phyloP scores from a whole-genome alignment of 2,113 vertebrate genomes.

The Megatriorchis doriae region DNA sequence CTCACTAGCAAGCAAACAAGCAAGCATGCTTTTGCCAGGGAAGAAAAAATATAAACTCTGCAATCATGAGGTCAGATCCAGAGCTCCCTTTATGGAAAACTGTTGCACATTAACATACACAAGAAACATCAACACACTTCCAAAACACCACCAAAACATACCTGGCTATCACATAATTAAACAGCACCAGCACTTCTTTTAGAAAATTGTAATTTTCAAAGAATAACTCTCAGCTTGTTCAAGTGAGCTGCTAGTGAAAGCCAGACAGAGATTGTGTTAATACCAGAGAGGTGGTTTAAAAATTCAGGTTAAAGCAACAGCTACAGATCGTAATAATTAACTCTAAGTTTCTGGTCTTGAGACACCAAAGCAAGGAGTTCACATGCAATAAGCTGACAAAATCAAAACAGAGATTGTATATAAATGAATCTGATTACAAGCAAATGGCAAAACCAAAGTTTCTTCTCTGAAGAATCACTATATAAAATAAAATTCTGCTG shows the following conservation, averaged over 20 bases:
- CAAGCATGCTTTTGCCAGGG: neutral
- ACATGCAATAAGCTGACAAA: neutral
- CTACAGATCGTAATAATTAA: slow-evolving; percentile 19
- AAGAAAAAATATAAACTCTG: neutral
- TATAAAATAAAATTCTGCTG: neutral
- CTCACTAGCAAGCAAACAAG: neutral
- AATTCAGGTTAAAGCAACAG: neutral
- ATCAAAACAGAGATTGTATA: neutral
- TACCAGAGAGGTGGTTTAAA: neutral
- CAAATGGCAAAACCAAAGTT: neutral
- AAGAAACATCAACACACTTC: neutral
- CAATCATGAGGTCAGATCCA: neutral
- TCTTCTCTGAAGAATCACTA: neutral
- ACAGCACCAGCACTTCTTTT: neutral
- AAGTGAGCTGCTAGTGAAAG: neutral
- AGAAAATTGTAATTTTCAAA: neutral
- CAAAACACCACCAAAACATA: neutral
- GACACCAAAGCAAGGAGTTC: neutral
- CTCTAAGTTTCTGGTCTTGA: neutral
- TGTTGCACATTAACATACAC: neutral
- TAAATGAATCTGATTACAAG: neutral
- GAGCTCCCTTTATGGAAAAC: neutral
- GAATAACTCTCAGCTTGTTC: neutral
- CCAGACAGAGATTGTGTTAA: neutral
- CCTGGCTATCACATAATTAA: neutral